These are phyloP conservation scores for Megalonaias nervosa DNA, from an alignment of 1,140 invertebrate genomes.

Conservation along the genomic window DNA sequence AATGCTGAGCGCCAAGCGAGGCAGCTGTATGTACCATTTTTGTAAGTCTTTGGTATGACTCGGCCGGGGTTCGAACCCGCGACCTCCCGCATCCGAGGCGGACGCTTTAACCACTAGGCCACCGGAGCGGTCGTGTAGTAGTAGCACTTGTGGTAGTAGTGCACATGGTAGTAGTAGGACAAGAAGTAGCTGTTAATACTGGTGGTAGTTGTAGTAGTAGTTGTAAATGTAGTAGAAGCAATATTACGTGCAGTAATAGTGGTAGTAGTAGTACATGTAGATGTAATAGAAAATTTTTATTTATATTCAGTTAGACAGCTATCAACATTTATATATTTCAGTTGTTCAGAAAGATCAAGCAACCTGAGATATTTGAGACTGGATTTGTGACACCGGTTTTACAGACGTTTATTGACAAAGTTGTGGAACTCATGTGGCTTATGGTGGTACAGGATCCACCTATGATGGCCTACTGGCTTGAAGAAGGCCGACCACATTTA, in stretches of 20 bases:
- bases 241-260: neutral
- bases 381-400: conserved; percentile 2
- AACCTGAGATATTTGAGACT: conserved; percentile 19
- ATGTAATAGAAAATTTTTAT: too few relatives aligned
- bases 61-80: too few relatives aligned
- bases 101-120: too few relatives aligned
- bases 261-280: neutral
- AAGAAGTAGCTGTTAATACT: conserved; percentile 7
- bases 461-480: conserved; percentile 22
- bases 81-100: too few relatives aligned
- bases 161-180: conserved; percentile 2
- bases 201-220: conserved; percentile 14
- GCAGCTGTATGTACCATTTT: too few relatives aligned
- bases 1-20: too few relatives aligned
- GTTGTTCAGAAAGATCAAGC: conserved; percentile 24
- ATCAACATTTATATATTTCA: neutral
- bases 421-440: conserved; percentile 19
- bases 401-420: conserved; percentile 14
- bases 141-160: conserved; percentile 8
- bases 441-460: conserved; percentile 29
- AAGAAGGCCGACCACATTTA: conserved; percentile 5
- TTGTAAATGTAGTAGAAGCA: neutral
- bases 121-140: neutral
- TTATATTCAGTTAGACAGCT: too few relatives aligned
- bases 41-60: too few relatives aligned